Conservation (phyloP, 2,113 vertebrate species). For the Zosterops pallidus region DNA sequence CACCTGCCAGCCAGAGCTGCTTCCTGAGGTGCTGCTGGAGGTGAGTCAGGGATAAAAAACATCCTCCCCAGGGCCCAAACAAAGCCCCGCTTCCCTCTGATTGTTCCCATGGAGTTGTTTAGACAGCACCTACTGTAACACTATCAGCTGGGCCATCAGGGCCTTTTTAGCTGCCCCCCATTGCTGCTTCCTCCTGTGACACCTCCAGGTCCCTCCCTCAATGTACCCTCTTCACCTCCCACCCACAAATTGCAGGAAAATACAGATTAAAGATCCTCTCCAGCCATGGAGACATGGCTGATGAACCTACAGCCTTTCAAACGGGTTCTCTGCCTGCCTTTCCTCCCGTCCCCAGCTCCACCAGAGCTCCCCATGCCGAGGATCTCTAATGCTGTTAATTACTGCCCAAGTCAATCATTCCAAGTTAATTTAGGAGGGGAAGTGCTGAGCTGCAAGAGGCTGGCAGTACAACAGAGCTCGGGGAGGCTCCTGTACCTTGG, state of each 20-base stretch:
- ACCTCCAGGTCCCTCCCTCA: neutral
- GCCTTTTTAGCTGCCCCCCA: neutral
- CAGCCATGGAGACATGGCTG: accelerated
- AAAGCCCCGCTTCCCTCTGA: neutral
- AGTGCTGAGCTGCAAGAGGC: neutral
- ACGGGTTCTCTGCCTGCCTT: neutral
- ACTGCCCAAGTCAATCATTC: neutral
- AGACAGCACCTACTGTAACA: neutral
- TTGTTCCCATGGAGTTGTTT: neutral
- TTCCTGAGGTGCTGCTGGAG: neutral
- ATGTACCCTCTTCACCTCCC: neutral
- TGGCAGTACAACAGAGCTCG: neutral
- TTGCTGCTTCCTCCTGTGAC: neutral
- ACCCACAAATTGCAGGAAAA: neutral
- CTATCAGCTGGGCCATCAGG: neutral
- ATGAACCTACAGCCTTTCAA: neutral
- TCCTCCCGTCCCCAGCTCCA: neutral
- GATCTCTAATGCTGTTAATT: neutral
- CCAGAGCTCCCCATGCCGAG: neutral
- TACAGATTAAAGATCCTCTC: neutral
- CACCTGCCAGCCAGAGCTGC: neutral
- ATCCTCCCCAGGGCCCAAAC: neutral
- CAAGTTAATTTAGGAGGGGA: conserved; percentile 17
- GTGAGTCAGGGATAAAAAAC: neutral
- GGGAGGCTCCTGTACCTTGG: neutral